Percentiles rank a stretch among this genome's conserved stretches.
These are phyloP conservation scores for Limenitis camilla DNA, from an alignment of 2,888 invertebrate genomes.

Conservation along the genomic window DNA sequence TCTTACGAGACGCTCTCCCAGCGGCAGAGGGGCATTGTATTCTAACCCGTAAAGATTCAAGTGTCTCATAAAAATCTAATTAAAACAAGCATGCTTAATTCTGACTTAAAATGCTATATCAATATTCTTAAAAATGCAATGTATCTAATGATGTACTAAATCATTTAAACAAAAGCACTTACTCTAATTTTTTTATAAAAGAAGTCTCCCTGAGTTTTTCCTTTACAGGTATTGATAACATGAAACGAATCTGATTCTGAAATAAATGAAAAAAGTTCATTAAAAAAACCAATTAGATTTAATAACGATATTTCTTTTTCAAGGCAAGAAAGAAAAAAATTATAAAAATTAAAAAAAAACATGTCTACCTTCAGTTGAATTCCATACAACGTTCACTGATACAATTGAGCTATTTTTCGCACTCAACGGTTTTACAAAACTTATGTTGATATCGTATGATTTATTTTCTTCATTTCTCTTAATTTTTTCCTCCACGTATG, in stretches of 20 bases:
- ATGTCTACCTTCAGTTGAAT: constrained; percentile 39
- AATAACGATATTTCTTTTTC: neutral
- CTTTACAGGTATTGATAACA: constrained; percentile 35
- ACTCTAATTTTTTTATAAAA: constrained; percentile 6
- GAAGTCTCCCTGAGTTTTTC: constrained; percentile 9
- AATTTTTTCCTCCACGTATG: constrained; percentile 21
- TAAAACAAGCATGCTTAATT: too few relatives aligned
- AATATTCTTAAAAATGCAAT: too few relatives aligned
- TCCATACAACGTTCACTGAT: constrained; percentile 30
- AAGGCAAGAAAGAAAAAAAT: neutral
- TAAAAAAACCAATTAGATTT: too few relatives aligned
- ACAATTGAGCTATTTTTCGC: constrained; percentile 16
- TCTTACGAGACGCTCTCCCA: too few relatives aligned
- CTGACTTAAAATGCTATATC: too few relatives aligned
- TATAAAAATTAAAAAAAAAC: neutral
- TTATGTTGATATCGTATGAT: constrained; percentile 20
- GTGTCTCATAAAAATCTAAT: too few relatives aligned
- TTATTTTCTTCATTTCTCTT: constrained; percentile 9
- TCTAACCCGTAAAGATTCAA: too few relatives aligned
- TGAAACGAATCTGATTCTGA: constrained; percentile 32
- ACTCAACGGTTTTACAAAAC: constrained; percentile 19
- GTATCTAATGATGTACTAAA: too few relatives aligned
- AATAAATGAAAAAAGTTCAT: too few relatives aligned
- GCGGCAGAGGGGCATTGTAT: too few relatives aligned
- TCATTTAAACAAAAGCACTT: constrained; percentile 5